These are phyloP conservation scores for Congeria kusceri DNA, from an alignment of 2,888 invertebrate species.

Conservation along the genomic window DNA sequence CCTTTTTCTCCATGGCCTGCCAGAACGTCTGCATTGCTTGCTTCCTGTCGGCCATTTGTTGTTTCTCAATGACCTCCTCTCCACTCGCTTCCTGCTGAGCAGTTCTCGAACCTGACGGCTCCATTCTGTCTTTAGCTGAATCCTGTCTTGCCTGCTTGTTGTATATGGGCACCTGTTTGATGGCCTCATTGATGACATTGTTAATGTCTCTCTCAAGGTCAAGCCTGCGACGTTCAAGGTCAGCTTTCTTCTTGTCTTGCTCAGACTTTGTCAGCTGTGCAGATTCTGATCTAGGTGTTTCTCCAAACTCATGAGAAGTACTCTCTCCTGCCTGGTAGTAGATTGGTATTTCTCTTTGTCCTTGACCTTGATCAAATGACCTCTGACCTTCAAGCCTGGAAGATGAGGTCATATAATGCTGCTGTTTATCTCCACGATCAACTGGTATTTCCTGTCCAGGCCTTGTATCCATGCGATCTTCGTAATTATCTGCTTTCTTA, in stretches of 20 bases:
- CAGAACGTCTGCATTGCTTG: constrained; percentile 29
- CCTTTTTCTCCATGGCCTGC: constrained; percentile 19
- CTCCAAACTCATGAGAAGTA: constrained; percentile 21
- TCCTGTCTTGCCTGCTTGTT: constrained; percentile 36
- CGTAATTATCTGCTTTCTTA: constrained; percentile 12
- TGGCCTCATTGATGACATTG: constrained; percentile 62
- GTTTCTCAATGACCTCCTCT: constrained; percentile 42
- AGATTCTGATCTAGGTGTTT: constrained; percentile 27
- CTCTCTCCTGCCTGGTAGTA: constrained; percentile 29
- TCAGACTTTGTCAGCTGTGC: constrained; percentile 38
- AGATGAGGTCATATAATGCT: constrained; percentile 4
- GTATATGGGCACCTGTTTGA: constrained; percentile 58
- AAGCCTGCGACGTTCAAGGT: constrained; percentile 50
- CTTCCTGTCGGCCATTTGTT: constrained; percentile 23
- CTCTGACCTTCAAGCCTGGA: constrained; percentile 5
- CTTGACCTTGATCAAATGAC: constrained; percentile 2
- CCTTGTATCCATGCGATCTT: constrained; percentile 11
- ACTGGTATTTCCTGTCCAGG: constrained; percentile 18
- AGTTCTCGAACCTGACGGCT: neutral
- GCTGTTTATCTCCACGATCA: constrained; percentile 9
- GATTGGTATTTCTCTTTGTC: constrained; percentile 47
- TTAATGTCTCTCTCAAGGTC: constrained; percentile 61
- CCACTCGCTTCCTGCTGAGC: constrained; percentile 40
- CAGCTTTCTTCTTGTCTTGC: constrained; percentile 48
- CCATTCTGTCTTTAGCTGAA: neutral